Conservation (phyloP, 2,797 vertebrate genomes). For the Rousettus madagascariensis region DNA sequence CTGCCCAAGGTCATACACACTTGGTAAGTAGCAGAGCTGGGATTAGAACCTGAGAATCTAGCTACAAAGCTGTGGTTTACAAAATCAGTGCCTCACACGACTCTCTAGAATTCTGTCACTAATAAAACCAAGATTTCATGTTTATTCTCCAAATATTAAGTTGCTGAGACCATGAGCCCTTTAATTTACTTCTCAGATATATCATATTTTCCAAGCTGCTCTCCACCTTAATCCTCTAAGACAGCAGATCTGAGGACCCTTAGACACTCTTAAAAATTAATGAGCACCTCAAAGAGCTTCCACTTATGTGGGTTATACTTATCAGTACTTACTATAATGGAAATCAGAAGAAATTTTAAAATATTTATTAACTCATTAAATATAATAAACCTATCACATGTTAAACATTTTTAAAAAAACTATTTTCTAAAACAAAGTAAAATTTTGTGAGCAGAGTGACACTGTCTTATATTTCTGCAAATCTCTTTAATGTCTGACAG, state of each 20-base stretch:
- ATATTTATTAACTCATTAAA: neutral
- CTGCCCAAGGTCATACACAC: neutral
- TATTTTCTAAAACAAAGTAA: conserved; percentile 21
- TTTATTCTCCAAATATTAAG: neutral
- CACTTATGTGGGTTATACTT: neutral
- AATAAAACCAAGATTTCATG: neutral
- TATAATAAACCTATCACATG: neutral
- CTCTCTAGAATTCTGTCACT: neutral
- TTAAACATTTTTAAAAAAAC: conserved; percentile 15
- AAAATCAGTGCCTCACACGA: neutral
- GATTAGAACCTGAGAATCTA: neutral
- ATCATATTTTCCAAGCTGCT: neutral
- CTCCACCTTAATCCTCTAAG: neutral
- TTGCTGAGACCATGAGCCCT: neutral
- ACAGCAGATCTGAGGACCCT: neutral
- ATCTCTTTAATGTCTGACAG: neutral
- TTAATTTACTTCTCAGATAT: neutral
- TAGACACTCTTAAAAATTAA: neutral
- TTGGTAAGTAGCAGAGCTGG: neutral
- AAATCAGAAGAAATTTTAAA: conserved; percentile 26
- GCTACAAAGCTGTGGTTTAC: neutral
- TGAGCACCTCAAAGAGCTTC: conserved; percentile 26
- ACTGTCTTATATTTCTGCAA: neutral
- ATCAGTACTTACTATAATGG: neutral
- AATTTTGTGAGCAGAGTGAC: neutral